Percentiles rank a stretch among this genome's conserved stretches.
phyloP scores from a whole-genome alignment of 2,797 vertebrate genomes.

The Ctenosaura bakeri region DNA sequence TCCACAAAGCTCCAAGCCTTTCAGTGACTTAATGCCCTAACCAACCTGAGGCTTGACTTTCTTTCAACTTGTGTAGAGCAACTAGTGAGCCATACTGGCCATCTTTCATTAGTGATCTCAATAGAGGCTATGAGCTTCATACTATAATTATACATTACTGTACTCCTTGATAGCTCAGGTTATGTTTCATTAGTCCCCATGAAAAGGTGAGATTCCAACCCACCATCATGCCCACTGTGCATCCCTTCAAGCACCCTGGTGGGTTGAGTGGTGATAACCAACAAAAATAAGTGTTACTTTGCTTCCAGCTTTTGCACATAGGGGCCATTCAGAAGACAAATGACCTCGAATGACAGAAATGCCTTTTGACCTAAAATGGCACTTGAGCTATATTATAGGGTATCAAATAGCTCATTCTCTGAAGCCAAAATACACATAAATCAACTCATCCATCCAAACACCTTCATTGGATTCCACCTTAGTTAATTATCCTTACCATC shows the following conservation, averaged over 20 bases:
- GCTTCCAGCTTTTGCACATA: neutral
- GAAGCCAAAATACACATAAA: neutral
- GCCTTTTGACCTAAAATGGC: neutral
- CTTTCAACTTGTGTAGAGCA: neutral
- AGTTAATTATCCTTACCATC: neutral
- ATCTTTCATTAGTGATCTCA: neutral
- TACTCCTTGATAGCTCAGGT: too few species aligned
- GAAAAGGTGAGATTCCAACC: too few species aligned
- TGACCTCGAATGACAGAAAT: neutral
- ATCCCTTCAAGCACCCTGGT: too few species aligned
- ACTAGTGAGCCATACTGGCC: neutral
- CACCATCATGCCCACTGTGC: too few species aligned
- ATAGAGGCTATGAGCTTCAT: too few species aligned
- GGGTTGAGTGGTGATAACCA: too few species aligned
- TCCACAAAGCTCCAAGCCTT: neutral
- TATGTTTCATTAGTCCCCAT: too few species aligned
- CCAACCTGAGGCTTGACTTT: neutral
- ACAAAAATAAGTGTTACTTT: neutral
- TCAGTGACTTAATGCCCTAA: neutral
- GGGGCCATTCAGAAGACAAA: neutral
- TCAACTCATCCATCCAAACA: neutral
- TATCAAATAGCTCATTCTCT: neutral
- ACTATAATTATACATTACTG: too few species aligned
- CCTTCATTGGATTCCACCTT: neutral
- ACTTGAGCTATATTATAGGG: neutral